Conservation (phyloP, 2,888 invertebrate species). For the Cybosia mesomella region DNA sequence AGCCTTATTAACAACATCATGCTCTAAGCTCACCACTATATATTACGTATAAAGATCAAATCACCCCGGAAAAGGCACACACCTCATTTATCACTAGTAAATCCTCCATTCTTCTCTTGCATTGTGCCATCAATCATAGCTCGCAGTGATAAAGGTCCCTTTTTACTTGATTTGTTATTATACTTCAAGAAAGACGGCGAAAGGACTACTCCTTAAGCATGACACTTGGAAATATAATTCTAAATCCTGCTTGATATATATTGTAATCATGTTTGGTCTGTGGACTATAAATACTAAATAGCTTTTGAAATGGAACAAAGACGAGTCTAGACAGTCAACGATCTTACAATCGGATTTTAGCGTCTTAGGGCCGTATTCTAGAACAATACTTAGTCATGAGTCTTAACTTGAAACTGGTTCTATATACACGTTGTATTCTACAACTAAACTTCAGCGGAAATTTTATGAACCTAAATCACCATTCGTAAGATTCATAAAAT, state of each 20-base stretch:
- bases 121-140: conserved; percentile 15
- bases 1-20: no score
- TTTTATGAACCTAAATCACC: no score
- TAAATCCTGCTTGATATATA: not conserved
- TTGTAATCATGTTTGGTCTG: not conserved
- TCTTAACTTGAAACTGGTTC: no score
- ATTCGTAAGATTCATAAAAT: no score
- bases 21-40: no score
- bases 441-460: no score
- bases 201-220: not conserved
- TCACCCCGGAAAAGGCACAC: not conserved
- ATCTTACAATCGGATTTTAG: not conserved
- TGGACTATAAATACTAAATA: not conserved
- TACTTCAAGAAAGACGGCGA: not conserved
- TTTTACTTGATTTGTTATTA: conserved; percentile 7
- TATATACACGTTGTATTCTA: no score
- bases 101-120: not conserved
- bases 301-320: not conserved
- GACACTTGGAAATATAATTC: not conserved
- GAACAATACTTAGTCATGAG: no score
- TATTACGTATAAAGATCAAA: not conserved
- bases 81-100: conserved; percentile 12
- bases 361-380: no score
- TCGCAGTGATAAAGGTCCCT: conserved; percentile 10
- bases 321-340: not conserved